Evolutionary conservation across 1,140 invertebrate genomes (phyloP), one percentile per base, ranked within the genome.

Genomic region (Brevipalpus yothersi): DNA sequence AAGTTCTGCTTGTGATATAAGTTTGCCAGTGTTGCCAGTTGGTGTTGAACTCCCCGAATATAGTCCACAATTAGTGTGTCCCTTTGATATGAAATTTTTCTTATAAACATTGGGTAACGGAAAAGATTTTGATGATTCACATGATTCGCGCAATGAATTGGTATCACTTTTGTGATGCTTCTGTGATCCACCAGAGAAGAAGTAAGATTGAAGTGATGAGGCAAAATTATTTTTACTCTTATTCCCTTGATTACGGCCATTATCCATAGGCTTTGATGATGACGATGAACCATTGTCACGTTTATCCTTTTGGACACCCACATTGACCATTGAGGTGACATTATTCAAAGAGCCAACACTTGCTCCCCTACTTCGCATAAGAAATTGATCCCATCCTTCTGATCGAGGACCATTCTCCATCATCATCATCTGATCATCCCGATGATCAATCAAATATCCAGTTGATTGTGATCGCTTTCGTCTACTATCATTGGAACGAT

Each of bases 71-170:
- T 63, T 66, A 15, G 60, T 57, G 53, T 66, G 63, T 8, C 65
- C 63, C 53, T 59, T 60, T 11, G 23, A 17, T n/a, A 66, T 53
- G 41, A 66, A 66, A 49, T 63, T 64, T 41, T 57, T 64, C 45
- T 53, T 62, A 42, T 63, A 66, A 17, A 62, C 59, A n/a, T 58
- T 60, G 12, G 65, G 65, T 7, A 66, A 13, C 45, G 64, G 65
- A 45, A 65, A 63, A 41, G 42, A 41, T 39, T 45, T 57, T 10
- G 17, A 45, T 47, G 39, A 53, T 19, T 58, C 40, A 54, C 39
- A n/a, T 0, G 45, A 41, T 12, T 19, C 53, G 7, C 23, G 53
- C 5, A 21, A 13, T 1, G 15, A 54, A 17, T 54, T 8, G 31
- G 11, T 51, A 19, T 51, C 49, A 17, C 9, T 17, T 51, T n/a